phyloP scores from a whole-genome alignment of 2,888 invertebrate species.

The Leptopilina myrica region DNA sequence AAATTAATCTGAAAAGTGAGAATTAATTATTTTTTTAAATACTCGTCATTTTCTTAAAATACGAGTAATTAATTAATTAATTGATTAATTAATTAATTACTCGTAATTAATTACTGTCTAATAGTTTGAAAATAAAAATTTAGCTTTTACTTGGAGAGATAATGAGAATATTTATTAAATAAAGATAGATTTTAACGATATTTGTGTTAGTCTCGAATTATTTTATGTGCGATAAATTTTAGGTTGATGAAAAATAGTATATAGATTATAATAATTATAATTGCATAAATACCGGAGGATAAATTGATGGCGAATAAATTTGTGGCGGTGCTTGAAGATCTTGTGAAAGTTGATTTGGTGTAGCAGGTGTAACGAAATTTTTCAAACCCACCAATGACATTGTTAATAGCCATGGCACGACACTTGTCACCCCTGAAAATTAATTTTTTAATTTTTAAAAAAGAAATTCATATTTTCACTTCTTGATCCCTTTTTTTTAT shows the following conservation, averaged over 20 bases:
- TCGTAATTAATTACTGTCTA: neutral
- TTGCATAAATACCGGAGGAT: conserved; percentile 56
- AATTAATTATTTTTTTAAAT: too few relatives aligned
- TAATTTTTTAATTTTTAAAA: neutral
- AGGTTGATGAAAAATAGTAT: neutral
- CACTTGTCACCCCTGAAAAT: conserved; percentile 68
- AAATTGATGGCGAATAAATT: conserved; percentile 51
- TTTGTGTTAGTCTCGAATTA: neutral
- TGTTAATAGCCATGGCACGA: conserved; percentile 74
- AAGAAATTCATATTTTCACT: too few relatives aligned
- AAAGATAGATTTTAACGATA: neutral
- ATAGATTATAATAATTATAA: neutral
- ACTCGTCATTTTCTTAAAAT: too few relatives aligned
- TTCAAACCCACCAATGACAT: conserved; percentile 73
- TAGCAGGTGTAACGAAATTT: conserved; percentile 63
- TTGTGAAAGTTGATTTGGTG: conserved; percentile 64
- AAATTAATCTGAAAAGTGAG: too few relatives aligned
- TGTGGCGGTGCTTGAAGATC: conserved; percentile 65
- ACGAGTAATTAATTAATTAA: too few relatives aligned
- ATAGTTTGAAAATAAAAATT: conserved; percentile 1
- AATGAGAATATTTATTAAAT: neutral
- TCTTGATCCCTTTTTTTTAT: too few relatives aligned
- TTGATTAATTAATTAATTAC: neutral
- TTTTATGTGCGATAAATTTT: neutral
- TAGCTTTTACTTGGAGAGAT: neutral